These are phyloP conservation scores for Phoenoteleia sp. DNA, from an alignment of 2,888 invertebrate species.

Conservation along the genomic window DNA sequence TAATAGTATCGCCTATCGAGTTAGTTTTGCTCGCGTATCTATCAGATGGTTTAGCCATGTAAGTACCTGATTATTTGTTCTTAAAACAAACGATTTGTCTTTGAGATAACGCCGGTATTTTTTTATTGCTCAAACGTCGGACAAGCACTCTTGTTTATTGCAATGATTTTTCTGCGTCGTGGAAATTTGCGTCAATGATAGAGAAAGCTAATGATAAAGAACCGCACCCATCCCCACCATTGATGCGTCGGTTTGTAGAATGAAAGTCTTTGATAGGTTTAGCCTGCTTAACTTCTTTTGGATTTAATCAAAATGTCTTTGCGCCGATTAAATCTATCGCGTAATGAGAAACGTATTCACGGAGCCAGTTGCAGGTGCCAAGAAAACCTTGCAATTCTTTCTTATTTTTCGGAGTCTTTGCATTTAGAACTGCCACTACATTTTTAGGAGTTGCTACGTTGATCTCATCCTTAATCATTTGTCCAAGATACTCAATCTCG, in stretches of 20 bases:
- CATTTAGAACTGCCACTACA: constrained; percentile 1
- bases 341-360: constrained; percentile 31
- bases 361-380: constrained; percentile 55
- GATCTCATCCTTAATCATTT: constrained; percentile 20
- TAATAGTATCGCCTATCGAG: too few species aligned
- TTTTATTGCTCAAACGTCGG: too few species aligned
- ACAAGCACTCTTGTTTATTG: background rate
- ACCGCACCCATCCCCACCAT: background rate
- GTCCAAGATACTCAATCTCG: constrained; percentile 74
- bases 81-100: too few species aligned
- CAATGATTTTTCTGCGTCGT: background rate
- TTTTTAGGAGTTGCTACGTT: constrained; percentile 5
- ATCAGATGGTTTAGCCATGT: too few species aligned
- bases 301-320: too few species aligned
- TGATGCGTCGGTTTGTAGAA: constrained; percentile 42
- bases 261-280: too few species aligned
- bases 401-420: background rate
- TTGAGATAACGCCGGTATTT: too few species aligned
- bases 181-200: background rate
- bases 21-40: too few species aligned
- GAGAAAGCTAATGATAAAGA: constrained; percentile 33
- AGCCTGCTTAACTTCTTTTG: background rate
- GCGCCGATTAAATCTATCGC: background rate
- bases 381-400: constrained; percentile 29
- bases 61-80: too few species aligned